Evolutionary conservation across 2,113 vertebrate genomes (phyloP), one percentile per base, ranked within the genome.

Genomic region (Bettongia penicillata): DNA sequence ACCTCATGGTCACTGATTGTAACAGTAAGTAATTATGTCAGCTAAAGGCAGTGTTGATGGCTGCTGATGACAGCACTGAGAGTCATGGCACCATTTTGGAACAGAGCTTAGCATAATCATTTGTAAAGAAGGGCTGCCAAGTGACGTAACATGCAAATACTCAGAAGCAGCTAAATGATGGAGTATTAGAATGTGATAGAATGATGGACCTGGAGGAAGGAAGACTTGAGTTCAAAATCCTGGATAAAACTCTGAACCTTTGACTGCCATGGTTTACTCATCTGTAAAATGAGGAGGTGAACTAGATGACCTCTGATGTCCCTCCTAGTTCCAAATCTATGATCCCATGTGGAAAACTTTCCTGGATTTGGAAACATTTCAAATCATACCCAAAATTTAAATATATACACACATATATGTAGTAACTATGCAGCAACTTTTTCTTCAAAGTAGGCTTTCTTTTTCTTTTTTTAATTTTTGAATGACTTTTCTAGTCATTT

Each of bases 11-110:
- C 98, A 98, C 96, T 98, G 98, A 98, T 98, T 98, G 97, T 98
- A 97, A 98, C 97, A 98, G 97, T 98, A 97, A 98, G 97, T 98
- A 98, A 98, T 98, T 98, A 98, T 98, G 98, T 98, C 98, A 98
- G 97, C 97, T 98, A 98, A 98, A 98, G 98, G 98, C 98, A 98
- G 96, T 96, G 97, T 98, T 98, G 97, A 98, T 97, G 98, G 97
- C 98, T 97, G 96, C 92, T 97, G 97, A 98, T 97, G 98, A 98
- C 97, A 97, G 98, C 97, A 93, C 95, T n/a, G 93, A 98, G 97
- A 98, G 95, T 96, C 97, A 97, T 94, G 91, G 97, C 95, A 97
- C 97, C 96, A 97, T 98, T 98, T 98, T 98, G 97, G 97, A 98
- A 97, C 53, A 95, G 93, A 97, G 97, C 95, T 98, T 97, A 96